A percentile compares a stretch with the other conserved stretches of the same genome.
phyloP scores from a whole-genome alignment of 2,888 invertebrate genomes.

The Drosophila nr. perissopoda region DNA sequence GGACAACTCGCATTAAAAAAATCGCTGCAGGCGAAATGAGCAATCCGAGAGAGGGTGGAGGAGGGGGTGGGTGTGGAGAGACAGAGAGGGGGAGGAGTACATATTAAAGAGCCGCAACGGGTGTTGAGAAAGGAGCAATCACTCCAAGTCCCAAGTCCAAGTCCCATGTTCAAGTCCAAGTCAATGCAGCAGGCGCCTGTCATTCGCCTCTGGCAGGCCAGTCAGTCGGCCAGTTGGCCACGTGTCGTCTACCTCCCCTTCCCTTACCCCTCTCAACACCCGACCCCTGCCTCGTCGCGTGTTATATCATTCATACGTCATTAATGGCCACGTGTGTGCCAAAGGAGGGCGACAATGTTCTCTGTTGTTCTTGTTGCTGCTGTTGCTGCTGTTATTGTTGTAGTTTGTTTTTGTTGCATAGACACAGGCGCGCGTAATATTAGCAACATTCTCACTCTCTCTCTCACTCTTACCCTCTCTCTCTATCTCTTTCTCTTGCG shows the following conservation, averaged over 20 bases:
- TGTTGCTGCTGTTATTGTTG: constrained; percentile 57
- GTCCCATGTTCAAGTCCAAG: neutral
- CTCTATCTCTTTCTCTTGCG: constrained; percentile 11
- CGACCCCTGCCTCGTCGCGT: constrained; percentile 77
- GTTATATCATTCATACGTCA: constrained; percentile 86
- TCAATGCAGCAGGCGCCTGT: constrained; percentile 50
- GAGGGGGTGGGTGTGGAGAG: neutral
- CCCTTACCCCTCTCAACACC: constrained; percentile 6
- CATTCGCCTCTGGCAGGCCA: constrained; percentile 61
- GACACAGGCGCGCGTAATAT: constrained; percentile 64
- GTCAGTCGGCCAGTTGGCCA: constrained; percentile 68
- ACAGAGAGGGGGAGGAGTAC: constrained; percentile 1
- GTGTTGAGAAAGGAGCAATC: constrained; percentile 64
- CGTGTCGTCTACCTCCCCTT: constrained; percentile 58
- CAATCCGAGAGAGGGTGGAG: constrained; percentile 40
- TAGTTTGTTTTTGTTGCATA: constrained; percentile 70
- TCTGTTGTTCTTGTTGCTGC: neutral
- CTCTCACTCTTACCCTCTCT: constrained; percentile 1
- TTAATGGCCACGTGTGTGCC: constrained; percentile 85
- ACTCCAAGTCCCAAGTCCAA: constrained; percentile 17
- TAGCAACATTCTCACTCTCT: constrained; percentile 54
- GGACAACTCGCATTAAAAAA: constrained; percentile 30
- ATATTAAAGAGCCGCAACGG: constrained; percentile 56
- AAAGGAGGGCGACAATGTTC: constrained; percentile 38
- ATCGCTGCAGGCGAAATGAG: constrained; percentile 69